Base-by-base conservation (phyloP, 1,140 invertebrate genomes). In the Pseudobourletiella spinata region DNA sequence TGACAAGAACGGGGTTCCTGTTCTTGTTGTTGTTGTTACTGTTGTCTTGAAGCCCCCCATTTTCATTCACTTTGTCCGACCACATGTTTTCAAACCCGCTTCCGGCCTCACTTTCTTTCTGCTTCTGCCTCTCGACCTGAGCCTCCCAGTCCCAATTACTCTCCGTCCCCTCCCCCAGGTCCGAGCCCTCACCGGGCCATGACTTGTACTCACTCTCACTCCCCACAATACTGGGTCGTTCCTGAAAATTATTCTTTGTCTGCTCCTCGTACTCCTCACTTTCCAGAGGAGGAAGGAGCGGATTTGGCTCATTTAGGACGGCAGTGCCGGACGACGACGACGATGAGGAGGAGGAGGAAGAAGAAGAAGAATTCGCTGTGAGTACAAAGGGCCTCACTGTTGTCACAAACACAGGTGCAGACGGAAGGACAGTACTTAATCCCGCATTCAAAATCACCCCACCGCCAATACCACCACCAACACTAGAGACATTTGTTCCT, bases 111-210 rank as follows among this genome's bases (percentile, higher is more conserved):
- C 15, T 32, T 1, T 61, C 64, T 35, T 67, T 60, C 8, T 63
- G 61, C 42, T 56, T 52, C 2, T 60, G 29, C 24, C 43, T 52
- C 35, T 68, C 67, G 60, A 63, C 62, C 26, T 65, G 63, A 18
- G 59, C 42, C 14, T 51, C 22, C 64, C 63, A 68, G 30, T 56
- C 63, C 63, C 63, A 61, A 51, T 60, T 39, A 24, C 58, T 64
- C 48, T 68, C 63, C 11, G 63, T 65, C 11, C 43, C 54, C n/a
- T 64, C 66, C 1, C 44, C 57, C 24, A 29, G 56, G n/a, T 29
- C 57, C n/a, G 50, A 42, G 20, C 24, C 42, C 14, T 32, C 63
- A 42, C 20, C 56, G 15, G 30, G 25, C 55, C 66, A 65, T 25
- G 63, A 42, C 30, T 65, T 65, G 30, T 50, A 65, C 44, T 61